Percentiles rank a stretch among this genome's conserved stretches.
These are phyloP conservation scores for Progne subis DNA, from an alignment of 2,113 vertebrate species.

Conservation along the genomic window DNA sequence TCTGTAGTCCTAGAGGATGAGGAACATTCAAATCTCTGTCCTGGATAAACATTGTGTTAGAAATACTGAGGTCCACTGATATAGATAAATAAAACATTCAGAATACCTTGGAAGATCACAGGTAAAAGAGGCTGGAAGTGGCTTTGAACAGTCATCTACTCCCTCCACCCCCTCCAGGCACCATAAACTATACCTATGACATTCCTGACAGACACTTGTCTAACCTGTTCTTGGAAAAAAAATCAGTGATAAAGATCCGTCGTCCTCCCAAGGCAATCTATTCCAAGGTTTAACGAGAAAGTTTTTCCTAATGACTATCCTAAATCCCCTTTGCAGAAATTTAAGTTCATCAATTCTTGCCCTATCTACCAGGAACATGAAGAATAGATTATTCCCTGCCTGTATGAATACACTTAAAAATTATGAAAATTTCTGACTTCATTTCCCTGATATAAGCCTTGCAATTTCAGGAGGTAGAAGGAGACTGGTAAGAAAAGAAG, in stretches of 20 bases:
- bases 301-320: constrained; percentile 33
- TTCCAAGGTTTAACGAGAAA: constrained; percentile 17
- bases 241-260: background rate
- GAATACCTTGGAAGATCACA: background rate
- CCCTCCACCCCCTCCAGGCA: background rate
- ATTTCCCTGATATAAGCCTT: background rate
- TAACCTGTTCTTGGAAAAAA: background rate
- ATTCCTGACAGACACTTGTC: constrained; percentile 15
- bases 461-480: constrained; percentile 18
- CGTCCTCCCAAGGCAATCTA: background rate
- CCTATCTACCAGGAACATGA: background rate
- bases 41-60: background rate
- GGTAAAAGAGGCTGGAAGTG: background rate
- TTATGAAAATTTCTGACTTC: constrained; percentile 15
- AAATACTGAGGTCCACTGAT: background rate
- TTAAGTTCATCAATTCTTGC: constrained; percentile 31
- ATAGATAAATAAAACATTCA: background rate
- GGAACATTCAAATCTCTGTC: background rate
- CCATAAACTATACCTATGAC: background rate
- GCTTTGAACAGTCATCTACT: background rate
- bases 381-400: constrained; percentile 3
- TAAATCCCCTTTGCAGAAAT: constrained; percentile 39
- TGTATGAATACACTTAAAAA: constrained; percentile 4
- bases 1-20: background rate
- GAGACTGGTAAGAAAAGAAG: background rate